Base-by-base conservation (phyloP, 2,888 invertebrate species). In the Drosophila crucigera region DNA sequence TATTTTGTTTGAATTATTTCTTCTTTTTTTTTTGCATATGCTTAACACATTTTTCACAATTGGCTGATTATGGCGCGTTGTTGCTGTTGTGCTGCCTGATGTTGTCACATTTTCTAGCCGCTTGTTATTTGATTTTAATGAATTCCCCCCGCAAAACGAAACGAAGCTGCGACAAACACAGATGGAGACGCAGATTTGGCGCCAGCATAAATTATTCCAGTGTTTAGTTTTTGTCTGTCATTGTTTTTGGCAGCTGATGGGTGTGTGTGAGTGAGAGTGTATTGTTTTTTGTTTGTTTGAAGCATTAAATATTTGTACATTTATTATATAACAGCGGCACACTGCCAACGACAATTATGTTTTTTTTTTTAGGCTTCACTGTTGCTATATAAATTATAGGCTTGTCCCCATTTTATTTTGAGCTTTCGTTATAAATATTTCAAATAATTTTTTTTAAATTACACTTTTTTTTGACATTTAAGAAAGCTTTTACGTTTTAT, bases 21-120 rank as follows among this genome's bases (percentile, higher is more conserved):
- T 63, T 35, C 39, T 35, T 31, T 37, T 14, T 25, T 22, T 16
- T 33, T 66, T 81, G 84, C 85, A 88, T 84, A 88, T 85, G 88
- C 35, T 88, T 85, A 84, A 83, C 84, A 84, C 85, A 84, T 88
- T 84, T 78, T 88, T 76, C 68, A 78, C 88, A 77, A 82, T 68
- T 77, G 69, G 56, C 76, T 71, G 77, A 65, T 78, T 77, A 74
- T 70, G 56, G 52, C 30, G 47, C 41, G 60, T 47, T 61, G 33
- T 79, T 72, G 50, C 64, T 76, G 39, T 10, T 50, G 6, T 50
- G 60, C 31, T 52, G 64, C 39, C 56, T 37, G 62, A 50, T 72
- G 60, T n/a, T 67, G 72, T 54, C 53, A 63, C 72, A 68, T 68
- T 75, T 66, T 56, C 71, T 58, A 78, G 68, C 68, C 52, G 61